Evolutionary conservation across 2,888 invertebrate genomes (phyloP), one percentile per base, ranked within the genome.

Genomic region (Drosophila mulleri): DNA sequence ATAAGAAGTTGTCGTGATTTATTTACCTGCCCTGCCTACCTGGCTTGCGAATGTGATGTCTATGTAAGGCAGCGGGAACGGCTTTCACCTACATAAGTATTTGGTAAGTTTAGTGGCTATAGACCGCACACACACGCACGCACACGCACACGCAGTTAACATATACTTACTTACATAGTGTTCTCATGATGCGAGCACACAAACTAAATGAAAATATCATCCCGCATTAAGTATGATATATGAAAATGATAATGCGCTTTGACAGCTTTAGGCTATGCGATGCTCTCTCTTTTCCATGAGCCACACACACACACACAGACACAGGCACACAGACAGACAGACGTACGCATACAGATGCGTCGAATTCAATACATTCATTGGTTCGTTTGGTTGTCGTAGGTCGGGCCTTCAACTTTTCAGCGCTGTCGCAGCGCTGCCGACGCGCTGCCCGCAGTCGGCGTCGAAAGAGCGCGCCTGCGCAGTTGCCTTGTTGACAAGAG

Each of bases 161-260:
- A 58, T 26, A 26, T 35, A 58, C 18, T 29, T 37, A 44, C 58
- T 57, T 52, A 18, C 20, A n/a, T 50, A 48, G 48, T n/a, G 50
- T 39, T 41, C 37, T 45, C 20, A 35, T 67, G 57, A 57, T 61
- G 58, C 57, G 53, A 48, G 9, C 45, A 58, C 42, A 54, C 53
- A 68, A 69, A 69, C 68, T 71, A 75, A 81, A 80, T 83, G 78
- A 81, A 84, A 82, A 82, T 78, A 88, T 79, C 77, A 77, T 80
- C 80, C 76, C 75, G 78, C 77, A 85, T 89, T 88, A 81, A 82
- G 79, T 75, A 84, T 87, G 84, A 91, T 86, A 81, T 83, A 89
- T 90, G 80, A 78, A 82, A 83, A 83, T 78, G 74, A 72, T 75
- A 81, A 82, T 82, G 78, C 71, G 86, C 81, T 83, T 80, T 82